Percentiles rank a stretch among this genome's conserved stretches.
These are phyloP conservation scores for Myrmecophaga tridactyla DNA, from an alignment of 2,113 vertebrate genomes.

Conservation along the genomic window DNA sequence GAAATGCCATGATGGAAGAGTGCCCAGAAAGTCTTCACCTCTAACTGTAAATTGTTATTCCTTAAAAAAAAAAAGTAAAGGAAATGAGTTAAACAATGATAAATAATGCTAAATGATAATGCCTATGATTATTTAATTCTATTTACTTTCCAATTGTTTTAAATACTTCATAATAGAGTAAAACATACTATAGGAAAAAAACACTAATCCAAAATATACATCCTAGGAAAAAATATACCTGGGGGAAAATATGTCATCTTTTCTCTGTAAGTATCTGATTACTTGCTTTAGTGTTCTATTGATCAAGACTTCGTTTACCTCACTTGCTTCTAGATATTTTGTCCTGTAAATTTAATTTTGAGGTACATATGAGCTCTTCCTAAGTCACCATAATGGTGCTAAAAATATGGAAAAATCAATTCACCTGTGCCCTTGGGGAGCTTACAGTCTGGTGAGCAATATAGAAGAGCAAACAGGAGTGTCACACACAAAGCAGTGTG, in stretches of 20 bases:
- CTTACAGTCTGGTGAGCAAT: too few relatives aligned
- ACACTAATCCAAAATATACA: background rate
- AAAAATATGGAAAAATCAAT: background rate
- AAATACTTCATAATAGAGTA: background rate
- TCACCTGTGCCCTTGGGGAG: background rate
- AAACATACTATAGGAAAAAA: background rate
- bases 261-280: background rate
- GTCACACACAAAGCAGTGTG: too few relatives aligned
- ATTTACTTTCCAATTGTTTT: background rate
- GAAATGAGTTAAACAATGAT: background rate
- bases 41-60: background rate
- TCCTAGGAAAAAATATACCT: background rate
- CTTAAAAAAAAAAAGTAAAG: background rate
- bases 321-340: background rate
- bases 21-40: background rate
- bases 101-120: background rate
- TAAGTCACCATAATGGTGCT: background rate
- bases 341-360: background rate
- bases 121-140: background rate
- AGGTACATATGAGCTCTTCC: background rate
- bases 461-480: too few relatives aligned
- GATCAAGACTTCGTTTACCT: too few relatives aligned
- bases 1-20: background rate
- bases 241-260: background rate
- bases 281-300: background rate